A percentile compares a stretch with the other conserved stretches of the same genome.
Evolutionary conservation across 2,113 vertebrate genomes (phyloP).

Genomic region (Xenopus borealis): DNA sequence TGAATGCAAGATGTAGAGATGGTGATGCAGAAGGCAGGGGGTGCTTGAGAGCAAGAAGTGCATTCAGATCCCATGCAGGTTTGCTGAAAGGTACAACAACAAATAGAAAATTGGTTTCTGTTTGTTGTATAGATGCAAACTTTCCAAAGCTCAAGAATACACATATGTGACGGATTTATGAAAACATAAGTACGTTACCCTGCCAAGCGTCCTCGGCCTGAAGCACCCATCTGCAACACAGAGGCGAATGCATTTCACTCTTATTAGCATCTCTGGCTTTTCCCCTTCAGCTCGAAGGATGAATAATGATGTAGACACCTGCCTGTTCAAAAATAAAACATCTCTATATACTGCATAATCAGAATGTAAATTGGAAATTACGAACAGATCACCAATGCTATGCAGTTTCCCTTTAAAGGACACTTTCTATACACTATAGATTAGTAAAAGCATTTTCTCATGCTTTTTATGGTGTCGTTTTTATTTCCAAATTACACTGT

Average conservation of each 20-base stretch:
- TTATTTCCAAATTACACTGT: too few species aligned
- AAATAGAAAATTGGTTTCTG: neutral
- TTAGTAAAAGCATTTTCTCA: too few species aligned
- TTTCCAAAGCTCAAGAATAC: neutral
- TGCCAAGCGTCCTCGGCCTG: slow-evolving; percentile 26
- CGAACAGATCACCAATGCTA: neutral
- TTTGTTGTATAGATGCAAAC: slow-evolving; percentile 7
- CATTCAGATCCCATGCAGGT: too few species aligned
- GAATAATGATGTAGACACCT: slow-evolving; percentile 37
- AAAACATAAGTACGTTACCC: slow-evolving; percentile 21
- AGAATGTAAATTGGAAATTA: neutral
- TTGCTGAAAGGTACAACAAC: too few species aligned
- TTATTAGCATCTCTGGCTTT: slow-evolving; percentile 4
- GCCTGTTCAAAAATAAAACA: neutral
- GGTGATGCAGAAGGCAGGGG: too few species aligned
- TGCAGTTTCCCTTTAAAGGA: too few species aligned
- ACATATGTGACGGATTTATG: slow-evolving; percentile 34
- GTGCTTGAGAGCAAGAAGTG: too few species aligned
- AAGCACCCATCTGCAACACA: slow-evolving; percentile 24
- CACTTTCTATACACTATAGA: too few species aligned
- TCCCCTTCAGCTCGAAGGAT: slow-evolving; percentile 5
- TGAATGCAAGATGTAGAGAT: too few species aligned
- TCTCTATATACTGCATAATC: neutral
- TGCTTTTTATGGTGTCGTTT: too few species aligned
- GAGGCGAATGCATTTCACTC: slow-evolving; percentile 13